Conservation (phyloP, 2,113 vertebrate genomes). For the Lontra canadensis region DNA sequence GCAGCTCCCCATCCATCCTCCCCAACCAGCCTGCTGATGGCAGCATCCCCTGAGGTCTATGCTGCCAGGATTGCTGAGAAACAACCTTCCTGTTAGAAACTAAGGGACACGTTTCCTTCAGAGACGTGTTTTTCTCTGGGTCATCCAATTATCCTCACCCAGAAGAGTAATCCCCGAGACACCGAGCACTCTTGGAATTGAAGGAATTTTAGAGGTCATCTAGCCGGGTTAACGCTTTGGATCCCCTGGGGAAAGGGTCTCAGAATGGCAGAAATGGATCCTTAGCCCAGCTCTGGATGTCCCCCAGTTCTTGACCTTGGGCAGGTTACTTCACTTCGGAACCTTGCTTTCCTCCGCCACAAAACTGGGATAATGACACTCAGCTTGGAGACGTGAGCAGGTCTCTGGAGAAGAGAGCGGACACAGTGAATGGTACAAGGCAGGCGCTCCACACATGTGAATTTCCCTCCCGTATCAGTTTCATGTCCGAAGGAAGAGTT, state of each 20-base stretch:
- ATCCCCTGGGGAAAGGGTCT: neutral
- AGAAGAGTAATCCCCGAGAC: neutral
- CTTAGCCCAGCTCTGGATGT: neutral
- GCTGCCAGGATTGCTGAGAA: neutral
- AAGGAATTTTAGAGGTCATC: neutral
- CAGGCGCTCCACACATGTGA: neutral
- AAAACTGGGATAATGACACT: neutral
- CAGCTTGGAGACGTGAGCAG: neutral
- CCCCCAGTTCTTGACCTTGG: neutral
- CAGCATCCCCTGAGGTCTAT: neutral
- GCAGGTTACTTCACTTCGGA: neutral
- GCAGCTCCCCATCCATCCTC: neutral
- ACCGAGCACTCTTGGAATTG: fast-evolving
- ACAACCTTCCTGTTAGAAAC: neutral
- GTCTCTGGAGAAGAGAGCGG: neutral
- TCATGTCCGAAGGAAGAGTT: neutral
- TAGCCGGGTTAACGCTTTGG: fast-evolving
- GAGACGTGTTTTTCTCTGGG: neutral
- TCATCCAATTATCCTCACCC: constrained; percentile 47
- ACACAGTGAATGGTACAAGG: neutral
- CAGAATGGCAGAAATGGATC: neutral
- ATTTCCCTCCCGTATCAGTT: neutral
- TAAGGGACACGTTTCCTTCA: neutral
- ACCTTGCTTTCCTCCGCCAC: neutral
- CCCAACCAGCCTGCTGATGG: neutral